These are phyloP conservation scores for Acholoe squamosa DNA, from an alignment of 2,888 invertebrate species.

Conservation along the genomic window DNA sequence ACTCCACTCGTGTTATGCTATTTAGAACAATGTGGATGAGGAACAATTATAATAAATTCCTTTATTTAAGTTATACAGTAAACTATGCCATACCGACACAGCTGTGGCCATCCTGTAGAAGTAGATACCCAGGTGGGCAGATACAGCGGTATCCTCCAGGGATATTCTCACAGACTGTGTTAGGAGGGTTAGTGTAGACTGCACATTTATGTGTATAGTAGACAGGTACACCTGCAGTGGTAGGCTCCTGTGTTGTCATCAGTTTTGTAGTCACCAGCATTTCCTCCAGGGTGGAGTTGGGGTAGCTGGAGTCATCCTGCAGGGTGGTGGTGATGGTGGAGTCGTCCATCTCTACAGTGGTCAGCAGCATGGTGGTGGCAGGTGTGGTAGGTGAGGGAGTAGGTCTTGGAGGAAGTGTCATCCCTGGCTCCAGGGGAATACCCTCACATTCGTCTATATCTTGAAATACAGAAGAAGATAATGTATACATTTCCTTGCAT, in stretches of 20 bases:
- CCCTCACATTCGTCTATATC: constrained; percentile 34
- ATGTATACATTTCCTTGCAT: too few species aligned
- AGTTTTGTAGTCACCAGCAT: neutral
- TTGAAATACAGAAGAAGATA: neutral
- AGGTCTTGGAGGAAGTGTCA: neutral
- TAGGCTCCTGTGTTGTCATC: neutral
- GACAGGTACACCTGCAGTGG: neutral
- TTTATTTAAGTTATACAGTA: neutral
- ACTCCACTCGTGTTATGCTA: too few species aligned
- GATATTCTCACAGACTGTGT: neutral
- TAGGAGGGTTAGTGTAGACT: neutral
- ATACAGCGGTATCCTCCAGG: neutral
- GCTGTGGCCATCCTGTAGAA: neutral
- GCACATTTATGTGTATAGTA: constrained; percentile 30
- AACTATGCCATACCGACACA: constrained; percentile 22
- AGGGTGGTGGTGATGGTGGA: constrained; percentile 22
- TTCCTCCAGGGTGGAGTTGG: neutral
- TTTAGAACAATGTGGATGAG: too few species aligned
- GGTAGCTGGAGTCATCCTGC: neutral
- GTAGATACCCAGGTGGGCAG: neutral
- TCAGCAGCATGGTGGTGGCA: neutral
- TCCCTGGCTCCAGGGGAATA: neutral
- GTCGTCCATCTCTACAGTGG: neutral
- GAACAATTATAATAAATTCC: too few species aligned
- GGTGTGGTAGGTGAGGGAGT: neutral